Percentiles rank a stretch among this genome's conserved stretches.
Conservation (phyloP, 2,113 vertebrate species). For the rabbit (Oryctolagus cuniculus) region DNA sequence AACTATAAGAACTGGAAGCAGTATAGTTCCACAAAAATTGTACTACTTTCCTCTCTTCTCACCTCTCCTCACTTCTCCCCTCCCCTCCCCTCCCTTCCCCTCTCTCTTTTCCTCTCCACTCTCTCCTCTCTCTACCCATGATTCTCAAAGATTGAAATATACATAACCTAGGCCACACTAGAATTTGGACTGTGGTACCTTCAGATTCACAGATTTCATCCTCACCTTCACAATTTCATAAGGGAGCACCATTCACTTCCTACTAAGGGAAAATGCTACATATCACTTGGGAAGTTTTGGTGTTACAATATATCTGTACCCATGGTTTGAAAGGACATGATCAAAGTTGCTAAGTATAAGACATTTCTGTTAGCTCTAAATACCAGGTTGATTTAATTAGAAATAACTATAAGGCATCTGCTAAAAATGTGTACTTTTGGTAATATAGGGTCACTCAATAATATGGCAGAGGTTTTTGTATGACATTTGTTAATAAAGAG, state of each 20-base stretch:
- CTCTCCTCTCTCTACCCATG: not conserved
- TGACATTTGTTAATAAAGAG: slow-evolving; percentile 86
- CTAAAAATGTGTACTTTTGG: slow-evolving; percentile 70
- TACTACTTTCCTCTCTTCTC: not conserved
- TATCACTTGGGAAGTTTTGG: slow-evolving; percentile 29
- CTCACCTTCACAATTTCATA: slow-evolving; percentile 10
- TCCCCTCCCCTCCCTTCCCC: not conserved
- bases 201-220: not conserved
- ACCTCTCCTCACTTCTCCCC: too few species aligned
- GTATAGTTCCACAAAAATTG: not conserved
- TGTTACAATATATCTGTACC: not conserved
- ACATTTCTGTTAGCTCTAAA: slow-evolving; percentile 36
- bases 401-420: slow-evolving; percentile 77
- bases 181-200: not conserved
- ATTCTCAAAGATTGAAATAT: slow-evolving; percentile 9
- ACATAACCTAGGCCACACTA: not conserved
- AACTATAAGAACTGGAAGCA: not conserved
- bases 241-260: not conserved
- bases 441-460: slow-evolving; percentile 69
- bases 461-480: slow-evolving; percentile 82
- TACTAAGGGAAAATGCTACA: not conserved
- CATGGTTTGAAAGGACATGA: slow-evolving; percentile 64
- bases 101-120: too few species aligned
- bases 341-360: slow-evolving; percentile 56
- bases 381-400: slow-evolving; percentile 77